Base-by-base conservation (phyloP, 2,113 vertebrate species). In the Hippoglossus stenolepis region DNA sequence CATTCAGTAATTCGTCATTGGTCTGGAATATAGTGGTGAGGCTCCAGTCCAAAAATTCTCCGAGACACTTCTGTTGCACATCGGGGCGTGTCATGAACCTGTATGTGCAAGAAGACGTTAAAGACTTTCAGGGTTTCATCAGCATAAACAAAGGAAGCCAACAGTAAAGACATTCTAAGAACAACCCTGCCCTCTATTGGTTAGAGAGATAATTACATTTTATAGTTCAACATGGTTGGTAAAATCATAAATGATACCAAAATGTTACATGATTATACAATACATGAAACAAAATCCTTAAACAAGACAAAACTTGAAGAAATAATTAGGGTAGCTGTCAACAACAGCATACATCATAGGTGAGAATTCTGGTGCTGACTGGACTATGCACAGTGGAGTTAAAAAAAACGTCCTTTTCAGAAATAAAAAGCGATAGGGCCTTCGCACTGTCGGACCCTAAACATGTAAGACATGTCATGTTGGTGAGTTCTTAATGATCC, bases 21-120 rank as follows among this genome's bases (percentile, higher is more conserved):
- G 94, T 93, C 62, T 90, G 90, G 38, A 96, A 91, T 84, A 99
- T 83, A 10, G 93, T 94, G 35, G 93, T 88, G 66, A 99, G 95
- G 73, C 90, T 94, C 97, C 97, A 98, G 90, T 99, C 97, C 90
- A 99, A 85, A 82, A 99, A 99, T 63, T 94, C 92, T 12, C 94
- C 95, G 65, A 98, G 93, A 77, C 92, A 88, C 85, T 96, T 97
- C 88, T 95, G 94, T 64, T 93, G 96, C 80, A 97, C 97, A 74
- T 99, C 98, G 6, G 95, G 97, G 45, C 98, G 97, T 0, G 96
- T 96, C 87, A 99, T 94, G 43, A 99, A 98, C 89, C 98, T 99
- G 93, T 65, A 67, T 7, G 78, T 43, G 47, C 5, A 75, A 65
- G 23, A 54, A 63, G 28, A 83, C 17, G 66, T 60, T 70, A 24